Base-by-base conservation (phyloP, 2,797 vertebrate genomes). In the Phyllotis vaccarum region DNA sequence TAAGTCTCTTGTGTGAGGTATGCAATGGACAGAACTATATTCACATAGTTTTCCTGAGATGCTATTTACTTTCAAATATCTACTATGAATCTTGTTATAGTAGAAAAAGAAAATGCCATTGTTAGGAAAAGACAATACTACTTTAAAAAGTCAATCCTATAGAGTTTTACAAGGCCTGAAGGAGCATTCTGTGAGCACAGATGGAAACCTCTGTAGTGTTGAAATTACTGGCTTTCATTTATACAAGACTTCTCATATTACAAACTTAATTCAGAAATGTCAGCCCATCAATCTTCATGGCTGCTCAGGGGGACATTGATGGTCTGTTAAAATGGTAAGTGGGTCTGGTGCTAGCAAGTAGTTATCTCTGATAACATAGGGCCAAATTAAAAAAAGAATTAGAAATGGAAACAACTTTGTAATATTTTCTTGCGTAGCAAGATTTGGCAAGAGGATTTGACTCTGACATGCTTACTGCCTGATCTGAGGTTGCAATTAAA, bases 201-300 rank as follows among this genome's bases (percentile, higher is more conserved):
- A 29, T 43, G 62, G 37, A 66, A 87, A 94, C 19, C 37, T 94
- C 79, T 58, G 9, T 46, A 85, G 40, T 66, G 52, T 60, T 87
- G 27, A 75, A 91, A 91, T 75, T 16, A 90, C 62, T 29, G n/a
- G 29, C 54, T 90, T 89, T 62, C 54, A 56, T 82, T 94, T 86
- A 60, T 66, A 82, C 40, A 83, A 89, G 82, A 83, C 62, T 70
- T 94, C 94, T 95, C 37, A 90, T 91, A 93, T 86, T 19, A 75
- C 52, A n/a, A 75, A 22, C 75, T 93, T 75, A 52, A n/a, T 56
- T 95, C 83, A 80, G 62, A 83, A 93, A 95, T 85, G 64, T 29
- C 72, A 90, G 79, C 54, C 37, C 80, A 90, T 11, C 66, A 49
- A 90, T 90, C 62, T 5, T 64, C 62, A 31, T 2, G 9, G 16